Evolutionary conservation across 30 jellyfish, hydroid and myxozoan species (phyloP), one percentile per base, ranked within the genome.

Genomic region (Calvadosia cruxmelitensis): DNA sequence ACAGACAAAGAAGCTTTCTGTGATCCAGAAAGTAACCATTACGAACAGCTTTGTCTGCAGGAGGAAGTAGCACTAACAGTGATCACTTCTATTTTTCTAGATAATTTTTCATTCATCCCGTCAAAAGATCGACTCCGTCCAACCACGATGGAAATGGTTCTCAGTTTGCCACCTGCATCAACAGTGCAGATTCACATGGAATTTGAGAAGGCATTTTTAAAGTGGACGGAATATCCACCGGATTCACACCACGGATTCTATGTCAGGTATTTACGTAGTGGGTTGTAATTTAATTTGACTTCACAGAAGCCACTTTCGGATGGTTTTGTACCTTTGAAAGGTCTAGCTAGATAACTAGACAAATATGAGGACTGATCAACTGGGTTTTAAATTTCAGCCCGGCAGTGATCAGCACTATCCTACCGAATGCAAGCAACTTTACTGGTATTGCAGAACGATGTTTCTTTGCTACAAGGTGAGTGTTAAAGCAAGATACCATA

Each of bases 191-290:
- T 88, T 2, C 57, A 66, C 7, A 66, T 72, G 51, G 68, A 78
- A 30, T 88, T 72, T 78, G 85, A 78, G 28, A 78, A 82, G 57
- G 85, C 93, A 0, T 80, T 83, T 68, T 68, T 80, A 48, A 92
- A 79, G 34, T 88, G 97, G 97, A 81, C 82, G 49, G 93, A 88
- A 49, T 89, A 88, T 49, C 97, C 97, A 0, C 97, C 97, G 20
- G 97, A 88, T 53, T 71, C 97, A 1, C 94, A 79, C 52, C 97
- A 88, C 67, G 97, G 97, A 20, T 81, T 62, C 49, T 81, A 88
- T 42, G 71, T 88, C 26, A 81, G 96, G 96, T 86, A 62, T 27
- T 87, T 66, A 2, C 28, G n/a, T n/a, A n/a, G n/a, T n/a, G n/a
- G n/a, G n/a, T n/a, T n/a, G n/a, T n/a, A n/a, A n/a, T n/a, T n/a